Evolutionary conservation across 1,140 invertebrate genomes (phyloP).

Genomic region (Drosophila miranda): DNA sequence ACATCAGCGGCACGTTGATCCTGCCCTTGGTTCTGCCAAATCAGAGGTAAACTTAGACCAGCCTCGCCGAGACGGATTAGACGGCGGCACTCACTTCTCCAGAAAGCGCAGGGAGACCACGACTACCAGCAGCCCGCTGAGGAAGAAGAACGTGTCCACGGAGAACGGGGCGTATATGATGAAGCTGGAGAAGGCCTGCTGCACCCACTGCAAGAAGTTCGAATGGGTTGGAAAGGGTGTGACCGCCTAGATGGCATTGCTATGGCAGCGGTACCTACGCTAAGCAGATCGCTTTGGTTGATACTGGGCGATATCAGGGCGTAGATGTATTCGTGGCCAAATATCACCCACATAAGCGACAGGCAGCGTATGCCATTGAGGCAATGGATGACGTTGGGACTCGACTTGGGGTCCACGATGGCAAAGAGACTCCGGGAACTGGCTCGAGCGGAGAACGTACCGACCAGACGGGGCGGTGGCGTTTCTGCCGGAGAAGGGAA

Average conservation of each 20-base stretch:
- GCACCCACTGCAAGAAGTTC: constrained; percentile 36
- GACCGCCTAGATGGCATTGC: background rate
- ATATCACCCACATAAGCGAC: constrained; percentile 63
- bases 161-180: constrained; percentile 42
- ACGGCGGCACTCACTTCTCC: constrained; percentile 40
- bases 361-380: constrained; percentile 63
- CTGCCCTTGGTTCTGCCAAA: constrained; percentile 44
- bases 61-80: accelerated
- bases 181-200: constrained; percentile 33
- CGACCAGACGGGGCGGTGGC: constrained; percentile 17
- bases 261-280: constrained; percentile 11
- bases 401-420: constrained; percentile 34
- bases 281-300: constrained; percentile 18
- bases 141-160: constrained; percentile 66
- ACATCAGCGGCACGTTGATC: constrained; percentile 66
- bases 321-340: constrained; percentile 36
- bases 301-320: background rate
- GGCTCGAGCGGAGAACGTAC: constrained; percentile 48
- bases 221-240: no score
- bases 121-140: constrained; percentile 53
- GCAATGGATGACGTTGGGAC: constrained; percentile 66
- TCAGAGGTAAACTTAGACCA: background rate
- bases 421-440: constrained; percentile 48
- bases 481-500: constrained; percentile 13
- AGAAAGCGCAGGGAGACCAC: constrained; percentile 43